Evolutionary conservation across 2,113 vertebrate genomes (phyloP).

Genomic region (Ibidorhyncha struthersii): DNA sequence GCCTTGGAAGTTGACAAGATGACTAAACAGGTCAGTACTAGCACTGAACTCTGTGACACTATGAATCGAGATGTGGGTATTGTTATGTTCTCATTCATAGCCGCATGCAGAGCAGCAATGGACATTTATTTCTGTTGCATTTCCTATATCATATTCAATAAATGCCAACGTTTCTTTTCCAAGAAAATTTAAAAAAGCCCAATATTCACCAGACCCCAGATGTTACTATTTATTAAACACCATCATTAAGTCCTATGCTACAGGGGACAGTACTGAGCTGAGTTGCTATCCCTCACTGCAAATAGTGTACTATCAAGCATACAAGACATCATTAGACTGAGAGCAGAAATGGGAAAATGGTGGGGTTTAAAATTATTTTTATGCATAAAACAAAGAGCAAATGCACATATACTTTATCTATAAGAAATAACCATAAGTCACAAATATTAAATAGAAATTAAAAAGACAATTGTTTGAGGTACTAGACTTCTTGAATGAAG

Average conservation of each 20-base stretch:
- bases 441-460: not conserved
- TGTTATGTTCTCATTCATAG: not conserved
- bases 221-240: not conserved
- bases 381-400: not conserved
- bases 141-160: not conserved
- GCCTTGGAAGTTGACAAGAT: not conserved
- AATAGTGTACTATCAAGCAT: not conserved
- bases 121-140: not conserved
- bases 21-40: not conserved
- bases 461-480: not conserved
- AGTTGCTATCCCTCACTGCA: not conserved
- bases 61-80: not conserved
- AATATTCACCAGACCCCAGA: not conserved
- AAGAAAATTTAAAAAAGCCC: not conserved
- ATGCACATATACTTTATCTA: not conserved
- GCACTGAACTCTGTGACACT: not conserved
- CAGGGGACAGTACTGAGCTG: not conserved
- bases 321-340: not conserved
- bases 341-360: accelerated
- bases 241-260: not conserved
- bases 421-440: not conserved
- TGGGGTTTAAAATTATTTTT: not conserved
- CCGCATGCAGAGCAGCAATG: not conserved
- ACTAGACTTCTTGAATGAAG: not conserved
- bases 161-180: not conserved